Percentiles rank a stretch among this genome's conserved stretches.
Conservation (phyloP, 2,888 invertebrate species). For the Campaea margaritaria region DNA sequence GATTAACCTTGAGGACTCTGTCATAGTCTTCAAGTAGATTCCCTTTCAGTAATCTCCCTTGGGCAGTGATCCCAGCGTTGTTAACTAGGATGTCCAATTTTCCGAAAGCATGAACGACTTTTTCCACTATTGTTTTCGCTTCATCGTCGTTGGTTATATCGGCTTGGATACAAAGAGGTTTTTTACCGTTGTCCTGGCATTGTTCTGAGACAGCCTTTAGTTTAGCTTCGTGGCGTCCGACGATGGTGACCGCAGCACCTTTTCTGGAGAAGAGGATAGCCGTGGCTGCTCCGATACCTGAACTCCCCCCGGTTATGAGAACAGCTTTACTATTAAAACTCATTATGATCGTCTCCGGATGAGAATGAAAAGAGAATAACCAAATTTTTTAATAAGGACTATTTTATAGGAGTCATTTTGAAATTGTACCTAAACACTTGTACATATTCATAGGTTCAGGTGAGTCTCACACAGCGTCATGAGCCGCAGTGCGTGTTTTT, state of each 20-base stretch:
- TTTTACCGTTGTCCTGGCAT: constrained; percentile 31
- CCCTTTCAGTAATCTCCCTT: constrained; percentile 2
- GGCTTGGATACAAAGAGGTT: constrained; percentile 45
- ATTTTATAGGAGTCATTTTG: not conserved
- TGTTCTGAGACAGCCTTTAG: constrained; percentile 37
- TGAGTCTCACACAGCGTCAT: too few species aligned
- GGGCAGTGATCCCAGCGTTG: constrained; percentile 50
- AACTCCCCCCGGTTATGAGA: constrained; percentile 53
- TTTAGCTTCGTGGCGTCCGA: constrained; percentile 47
- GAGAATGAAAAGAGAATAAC: not conserved
- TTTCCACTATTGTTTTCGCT: constrained; percentile 41
- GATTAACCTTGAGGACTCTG: constrained; percentile 9
- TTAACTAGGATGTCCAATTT: constrained; percentile 56
- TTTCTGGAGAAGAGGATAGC: constrained; percentile 50
- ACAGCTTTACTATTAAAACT: constrained; percentile 46
- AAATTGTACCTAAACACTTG: too few species aligned
- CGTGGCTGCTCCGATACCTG: constrained; percentile 56
- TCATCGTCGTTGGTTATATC: constrained; percentile 53
- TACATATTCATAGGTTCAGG: too few species aligned
- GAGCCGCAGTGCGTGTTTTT: too few species aligned
- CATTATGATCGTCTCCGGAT: constrained; percentile 13
- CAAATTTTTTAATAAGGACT: not conserved
- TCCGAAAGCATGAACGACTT: constrained; percentile 48
- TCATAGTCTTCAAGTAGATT: constrained; percentile 22
- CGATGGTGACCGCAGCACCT: constrained; percentile 50